phyloP scores from a whole-genome alignment of 2,888 invertebrate species.

The Polydrusus tereticollis region DNA sequence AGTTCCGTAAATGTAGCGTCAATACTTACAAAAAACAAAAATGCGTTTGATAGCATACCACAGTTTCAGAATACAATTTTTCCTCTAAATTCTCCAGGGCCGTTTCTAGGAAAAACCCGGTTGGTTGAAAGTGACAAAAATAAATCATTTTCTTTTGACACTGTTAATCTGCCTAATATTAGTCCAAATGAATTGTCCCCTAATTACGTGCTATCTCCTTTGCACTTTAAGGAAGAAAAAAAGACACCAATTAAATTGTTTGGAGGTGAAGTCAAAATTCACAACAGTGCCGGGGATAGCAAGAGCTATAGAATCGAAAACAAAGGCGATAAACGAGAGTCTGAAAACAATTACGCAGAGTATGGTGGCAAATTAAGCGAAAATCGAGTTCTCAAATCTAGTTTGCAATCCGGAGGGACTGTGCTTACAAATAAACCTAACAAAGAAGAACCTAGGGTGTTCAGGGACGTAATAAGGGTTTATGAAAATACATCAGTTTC shows the following conservation, averaged over 20 bases:
- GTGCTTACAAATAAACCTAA: slow-evolving; percentile 66
- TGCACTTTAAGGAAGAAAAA: slow-evolving; percentile 60
- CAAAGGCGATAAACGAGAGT: slow-evolving; percentile 58
- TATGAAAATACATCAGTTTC: slow-evolving; percentile 61
- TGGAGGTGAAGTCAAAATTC: slow-evolving; percentile 83
- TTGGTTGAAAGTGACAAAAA: slow-evolving; percentile 75
- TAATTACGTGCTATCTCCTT: slow-evolving; percentile 59
- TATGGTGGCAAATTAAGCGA: slow-evolving; percentile 63
- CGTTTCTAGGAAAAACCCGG: slow-evolving; percentile 84
- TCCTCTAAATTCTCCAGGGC: slow-evolving; percentile 86
- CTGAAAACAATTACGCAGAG: slow-evolving; percentile 55
- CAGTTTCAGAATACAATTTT: slow-evolving; percentile 63
- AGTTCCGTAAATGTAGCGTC: slow-evolving; percentile 67
- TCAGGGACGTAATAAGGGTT: slow-evolving; percentile 62
- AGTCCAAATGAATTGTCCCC: slow-evolving; percentile 51
- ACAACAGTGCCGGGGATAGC: slow-evolving; percentile 78
- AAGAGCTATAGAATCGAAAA: slow-evolving; percentile 69
- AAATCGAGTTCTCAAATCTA: slow-evolving; percentile 82
- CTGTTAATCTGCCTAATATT: slow-evolving; percentile 54
- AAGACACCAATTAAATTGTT: slow-evolving; percentile 75
- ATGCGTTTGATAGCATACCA: slow-evolving; percentile 66
- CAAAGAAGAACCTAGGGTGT: slow-evolving; percentile 56
- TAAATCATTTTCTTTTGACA: slow-evolving; percentile 66
- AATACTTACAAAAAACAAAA: slow-evolving; percentile 66
- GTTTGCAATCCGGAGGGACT: slow-evolving; percentile 88